Evolutionary conservation across 2,797 vertebrate genomes (phyloP).

Genomic region (Steatocranus sp.): DNA sequence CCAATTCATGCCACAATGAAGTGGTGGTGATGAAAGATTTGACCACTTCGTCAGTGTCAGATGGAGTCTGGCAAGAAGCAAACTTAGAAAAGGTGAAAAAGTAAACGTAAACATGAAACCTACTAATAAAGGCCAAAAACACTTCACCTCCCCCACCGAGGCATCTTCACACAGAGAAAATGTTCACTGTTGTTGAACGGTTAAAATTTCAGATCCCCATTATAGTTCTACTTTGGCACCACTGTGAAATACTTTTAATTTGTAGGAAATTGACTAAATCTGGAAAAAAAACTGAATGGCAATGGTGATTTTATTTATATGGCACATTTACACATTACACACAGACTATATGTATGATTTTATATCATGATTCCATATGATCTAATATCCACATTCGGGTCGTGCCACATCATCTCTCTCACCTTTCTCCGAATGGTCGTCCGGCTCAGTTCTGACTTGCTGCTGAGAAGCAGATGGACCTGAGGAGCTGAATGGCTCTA

Average conservation of each 20-base stretch:
- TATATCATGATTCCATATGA: not conserved
- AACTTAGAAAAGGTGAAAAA: rapidly evolving
- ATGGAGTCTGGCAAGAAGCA: not conserved
- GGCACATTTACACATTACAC: not conserved
- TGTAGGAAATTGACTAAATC: not conserved
- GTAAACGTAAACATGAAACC: not conserved
- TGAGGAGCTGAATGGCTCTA: conserved; percentile 46
- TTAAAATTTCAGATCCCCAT: not conserved
- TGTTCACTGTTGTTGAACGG: rapidly evolving
- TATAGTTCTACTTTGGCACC: not conserved
- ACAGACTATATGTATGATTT: not conserved
- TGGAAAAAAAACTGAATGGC: not conserved
- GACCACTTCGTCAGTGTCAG: not conserved
- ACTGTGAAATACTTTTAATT: rapidly evolving
- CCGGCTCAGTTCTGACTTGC: conserved; percentile 9
- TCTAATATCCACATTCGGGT: not conserved
- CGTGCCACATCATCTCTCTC: not conserved
- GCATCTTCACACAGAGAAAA: not conserved
- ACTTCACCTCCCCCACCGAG: not conserved
- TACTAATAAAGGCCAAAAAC: not conserved
- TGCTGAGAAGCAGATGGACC: conserved; percentile 32
- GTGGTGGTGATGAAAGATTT: not conserved
- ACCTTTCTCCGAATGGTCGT: conserved; percentile 35
- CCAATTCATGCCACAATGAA: not conserved
- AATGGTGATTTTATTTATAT: not conserved